Evolutionary conservation across 2,113 vertebrate species (phyloP), one percentile per base, ranked within the genome.

Genomic region (Calyptommatus sinebrachiatus): DNA sequence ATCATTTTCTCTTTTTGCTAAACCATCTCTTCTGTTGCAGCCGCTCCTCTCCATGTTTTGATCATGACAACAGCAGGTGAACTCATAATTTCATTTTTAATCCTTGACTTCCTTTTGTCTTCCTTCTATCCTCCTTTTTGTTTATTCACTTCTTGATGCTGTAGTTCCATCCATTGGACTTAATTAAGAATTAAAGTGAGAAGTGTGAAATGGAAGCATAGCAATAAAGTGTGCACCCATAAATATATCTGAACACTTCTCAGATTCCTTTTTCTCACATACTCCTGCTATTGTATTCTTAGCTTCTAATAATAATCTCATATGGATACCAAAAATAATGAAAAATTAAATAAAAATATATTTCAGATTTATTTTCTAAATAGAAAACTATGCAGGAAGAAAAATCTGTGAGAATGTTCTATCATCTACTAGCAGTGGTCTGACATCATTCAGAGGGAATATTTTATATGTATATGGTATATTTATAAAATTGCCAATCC

Each of bases 21-120:
- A 95, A 94, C 92, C 95, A 89, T 96, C 91, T 97, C 89, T 96
- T 97, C 94, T 96, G 81, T 96, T 97, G 90, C 96, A 99, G 98
- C 96, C 96, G 82, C 86, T 92, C 96, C 91, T 98, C 98, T 97
- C 98, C 97, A 92, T 99, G 96, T 96, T 96, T 93, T 94, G 97
- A 98, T 91, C 97, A 97, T 96, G 97, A 99, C 96, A 96, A 96
- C 96, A 97, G 97, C 98, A 99, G 98, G 98, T 99, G 97, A 99
- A 96, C 90, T 84, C 94, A 91, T 94, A 88, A 93, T 95, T 95
- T 93, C 79, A 91, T 95, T 90, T 85, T 87, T 89, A 91, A 85
- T 89, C 82, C 90, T 78, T 78, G 7, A 48, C 85, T 88, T 79
- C 22, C 80, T 90, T 91, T 71, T 79, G 9, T 22, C 12, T 73